phyloP scores from a whole-genome alignment of 1,140 invertebrate genomes.

The Physella acuta region DNA sequence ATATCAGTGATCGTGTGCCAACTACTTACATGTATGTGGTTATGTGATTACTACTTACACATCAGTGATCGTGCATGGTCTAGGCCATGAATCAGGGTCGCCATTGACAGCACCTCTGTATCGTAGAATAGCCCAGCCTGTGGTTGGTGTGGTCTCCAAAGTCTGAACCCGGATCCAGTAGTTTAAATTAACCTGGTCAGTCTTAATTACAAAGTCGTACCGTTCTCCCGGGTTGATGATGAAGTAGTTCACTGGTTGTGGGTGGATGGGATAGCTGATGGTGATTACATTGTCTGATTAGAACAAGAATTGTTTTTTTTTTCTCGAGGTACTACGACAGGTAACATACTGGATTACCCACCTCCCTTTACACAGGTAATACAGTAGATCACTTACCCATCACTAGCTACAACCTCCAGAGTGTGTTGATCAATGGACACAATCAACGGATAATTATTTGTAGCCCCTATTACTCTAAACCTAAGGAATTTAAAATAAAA shows the following conservation, averaged over 20 bases:
- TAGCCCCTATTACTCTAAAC: too few species aligned
- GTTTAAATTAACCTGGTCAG: slow-evolving; percentile 69
- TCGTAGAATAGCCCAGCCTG: slow-evolving; percentile 74
- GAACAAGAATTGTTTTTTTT: too few species aligned
- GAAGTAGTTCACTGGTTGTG: slow-evolving; percentile 63
- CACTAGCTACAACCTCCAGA: too few species aligned
- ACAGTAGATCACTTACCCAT: too few species aligned
- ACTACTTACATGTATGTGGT: background rate
- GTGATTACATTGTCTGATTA: too few species aligned
- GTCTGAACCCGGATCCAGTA: slow-evolving; percentile 75
- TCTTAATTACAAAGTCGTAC: slow-evolving; percentile 72
- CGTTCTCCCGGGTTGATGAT: slow-evolving; percentile 45
- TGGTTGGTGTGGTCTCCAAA: slow-evolving; percentile 15
- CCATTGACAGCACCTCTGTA: slow-evolving; percentile 67
- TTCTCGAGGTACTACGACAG: too few species aligned
- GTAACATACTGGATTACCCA: too few species aligned
- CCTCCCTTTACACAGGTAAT: too few species aligned
- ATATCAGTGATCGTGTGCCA: too few species aligned
- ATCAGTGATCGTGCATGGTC: slow-evolving; percentile 17
- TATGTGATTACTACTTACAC: background rate
- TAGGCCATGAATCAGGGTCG: slow-evolving; percentile 46
- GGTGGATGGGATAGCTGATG: slow-evolving; percentile 66
- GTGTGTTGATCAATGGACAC: too few species aligned
- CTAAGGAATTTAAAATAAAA: too few species aligned
- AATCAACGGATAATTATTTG: too few species aligned